Conservation (phyloP, 2,888 invertebrate genomes). For the Hoplodrina ambigua region DNA sequence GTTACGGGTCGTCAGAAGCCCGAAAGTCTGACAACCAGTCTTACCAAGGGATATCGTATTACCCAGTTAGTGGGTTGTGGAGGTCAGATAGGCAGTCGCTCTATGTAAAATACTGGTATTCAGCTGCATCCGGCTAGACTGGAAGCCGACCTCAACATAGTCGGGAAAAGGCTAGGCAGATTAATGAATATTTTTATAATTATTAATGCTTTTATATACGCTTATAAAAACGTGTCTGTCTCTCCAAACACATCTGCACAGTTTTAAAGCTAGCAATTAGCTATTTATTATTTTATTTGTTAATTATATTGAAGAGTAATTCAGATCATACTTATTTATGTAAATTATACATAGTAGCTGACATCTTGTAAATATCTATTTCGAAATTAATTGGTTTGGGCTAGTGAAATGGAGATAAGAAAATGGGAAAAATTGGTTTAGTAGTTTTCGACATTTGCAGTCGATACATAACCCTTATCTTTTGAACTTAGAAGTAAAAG, state of each 20-base stretch:
- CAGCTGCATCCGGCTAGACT: too few relatives aligned
- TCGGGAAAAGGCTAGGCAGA: too few relatives aligned
- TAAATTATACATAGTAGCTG: conserved; percentile 46
- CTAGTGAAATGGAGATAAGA: conserved; percentile 18
- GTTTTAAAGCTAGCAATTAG: conserved; percentile 33
- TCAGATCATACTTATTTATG: conserved; percentile 44
- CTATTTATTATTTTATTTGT: conserved; percentile 20
- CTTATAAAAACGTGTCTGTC: not conserved
- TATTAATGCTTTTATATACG: not conserved
- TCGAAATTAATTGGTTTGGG: conserved; percentile 30
- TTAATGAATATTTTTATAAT: too few relatives aligned
- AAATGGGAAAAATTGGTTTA: not conserved
- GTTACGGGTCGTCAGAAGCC: too few relatives aligned
- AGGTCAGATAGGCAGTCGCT: too few relatives aligned
- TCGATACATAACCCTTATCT: not conserved
- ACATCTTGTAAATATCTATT: conserved; percentile 55
- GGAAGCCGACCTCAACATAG: too few relatives aligned
- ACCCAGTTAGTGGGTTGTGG: too few relatives aligned
- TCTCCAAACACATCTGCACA: conserved; percentile 18
- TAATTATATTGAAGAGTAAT: conserved; percentile 28
- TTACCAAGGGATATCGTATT: too few relatives aligned
- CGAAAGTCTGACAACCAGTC: too few relatives aligned
- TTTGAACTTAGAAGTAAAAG: not conserved
- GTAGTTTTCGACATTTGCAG: not conserved
- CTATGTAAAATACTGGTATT: too few relatives aligned